These are phyloP conservation scores for Hydrochoerus hydrochaeris DNA, from an alignment of 2,113 vertebrate species.

Conservation along the genomic window DNA sequence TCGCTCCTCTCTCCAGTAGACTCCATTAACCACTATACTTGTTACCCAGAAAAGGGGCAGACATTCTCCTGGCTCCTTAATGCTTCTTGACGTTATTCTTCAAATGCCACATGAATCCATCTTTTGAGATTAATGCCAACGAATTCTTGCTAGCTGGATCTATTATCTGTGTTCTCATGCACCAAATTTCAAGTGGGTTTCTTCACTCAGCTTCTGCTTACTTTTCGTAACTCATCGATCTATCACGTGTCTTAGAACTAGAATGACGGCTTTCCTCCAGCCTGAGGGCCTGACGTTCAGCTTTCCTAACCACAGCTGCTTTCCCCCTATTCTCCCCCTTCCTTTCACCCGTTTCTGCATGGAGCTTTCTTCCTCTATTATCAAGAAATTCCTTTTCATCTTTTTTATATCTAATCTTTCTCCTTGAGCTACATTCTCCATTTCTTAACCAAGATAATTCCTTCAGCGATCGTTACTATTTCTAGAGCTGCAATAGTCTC, in stretches of 20 bases:
- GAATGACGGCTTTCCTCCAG: neutral
- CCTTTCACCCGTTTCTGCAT: neutral
- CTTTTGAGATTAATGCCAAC: neutral
- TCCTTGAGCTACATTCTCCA: neutral
- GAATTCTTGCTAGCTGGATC: neutral
- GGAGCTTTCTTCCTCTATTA: neutral
- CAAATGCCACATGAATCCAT: neutral
- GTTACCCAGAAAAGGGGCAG: neutral
- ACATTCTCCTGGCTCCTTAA: neutral
- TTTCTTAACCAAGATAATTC: neutral
- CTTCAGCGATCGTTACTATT: neutral
- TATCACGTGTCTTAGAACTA: neutral
- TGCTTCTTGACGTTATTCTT: neutral
- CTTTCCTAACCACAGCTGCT: neutral
- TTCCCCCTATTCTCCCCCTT: neutral
- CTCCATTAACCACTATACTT: neutral
- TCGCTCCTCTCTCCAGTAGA: neutral
- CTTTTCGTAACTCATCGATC: neutral
- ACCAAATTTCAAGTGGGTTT: neutral
- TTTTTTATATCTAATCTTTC: neutral
- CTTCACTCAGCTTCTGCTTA: neutral
- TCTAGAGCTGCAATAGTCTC: neutral
- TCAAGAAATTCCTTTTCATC: neutral
- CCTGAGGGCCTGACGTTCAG: neutral
- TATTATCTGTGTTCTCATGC: neutral